Evolutionary conservation across 35 echinoderm and acorn worm species (phyloP), one percentile per base, ranked within the genome.

Genomic region (Lytechinus pictus): DNA sequence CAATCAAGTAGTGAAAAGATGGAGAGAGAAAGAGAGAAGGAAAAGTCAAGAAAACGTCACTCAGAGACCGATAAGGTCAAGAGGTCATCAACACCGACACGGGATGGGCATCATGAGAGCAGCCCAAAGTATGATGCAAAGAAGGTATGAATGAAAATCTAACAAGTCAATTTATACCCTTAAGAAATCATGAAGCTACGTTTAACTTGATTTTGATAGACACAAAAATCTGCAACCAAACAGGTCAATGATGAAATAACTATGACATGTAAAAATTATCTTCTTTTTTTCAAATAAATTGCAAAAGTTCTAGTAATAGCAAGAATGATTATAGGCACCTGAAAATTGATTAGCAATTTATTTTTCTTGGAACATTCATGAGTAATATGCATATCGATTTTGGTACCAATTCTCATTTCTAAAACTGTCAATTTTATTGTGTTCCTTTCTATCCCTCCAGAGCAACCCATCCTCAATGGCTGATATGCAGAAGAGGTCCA

Each of bases 61-160:
- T 96, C 97, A 86, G 97, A 98, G 12, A 33, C 96, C 2, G 97
- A 97, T 10, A 98, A 97, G 61, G 55, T 93, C 19, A 97, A 97
- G 91, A 96, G 53, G 91, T 61, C 90, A 57, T 66, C 95, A 55
- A 92, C 96, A 19, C 95, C 94, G 3, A 52, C 61, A 79, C 19
- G 66, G 55, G 94, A 97, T 12, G 86, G 52, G 10, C 95, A 96
- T n/a, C 90, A 98, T 13, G 92, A 96, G 95, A 94, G 95, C 54
- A 93, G 92, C 53, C 55, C 92, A 28, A 33, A 93, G 28, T 90
- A 90, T 55, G 92, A 93, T 93, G 92, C 57, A 11, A 93, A 93
- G 53, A 93, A 93, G 92, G 92, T 93, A 54, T 53, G 92, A 51
- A 90, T 5, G 27, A 51, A n/a, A 27, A 27, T 51, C 6, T 14